Evolutionary conservation across 2,113 vertebrate species (phyloP).

Genomic region (Anthoscopus minutus): DNA sequence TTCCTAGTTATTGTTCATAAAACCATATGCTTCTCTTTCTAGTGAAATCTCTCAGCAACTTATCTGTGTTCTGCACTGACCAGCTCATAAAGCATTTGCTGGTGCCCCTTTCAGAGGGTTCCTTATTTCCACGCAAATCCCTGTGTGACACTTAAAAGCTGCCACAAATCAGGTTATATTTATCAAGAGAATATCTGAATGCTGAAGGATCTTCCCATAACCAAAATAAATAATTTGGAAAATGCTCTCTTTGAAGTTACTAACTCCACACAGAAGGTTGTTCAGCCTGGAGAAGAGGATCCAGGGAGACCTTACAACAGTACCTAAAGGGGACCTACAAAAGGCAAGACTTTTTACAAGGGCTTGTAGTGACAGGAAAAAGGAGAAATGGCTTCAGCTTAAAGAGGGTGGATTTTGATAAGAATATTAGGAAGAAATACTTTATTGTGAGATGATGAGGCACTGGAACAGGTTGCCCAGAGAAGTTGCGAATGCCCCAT

Average conservation of each 20-base stretch:
- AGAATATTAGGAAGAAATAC: neutral
- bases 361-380: neutral
- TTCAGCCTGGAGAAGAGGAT: neutral
- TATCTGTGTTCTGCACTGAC: neutral
- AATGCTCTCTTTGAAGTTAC: neutral
- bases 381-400: neutral
- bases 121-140: neutral
- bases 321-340: too few relatives aligned
- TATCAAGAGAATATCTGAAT: neutral
- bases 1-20: neutral
- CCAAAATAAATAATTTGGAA: neutral
- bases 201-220: neutral
- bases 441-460: neutral
- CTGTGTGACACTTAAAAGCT: neutral
- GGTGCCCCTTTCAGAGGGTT: neutral
- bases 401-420: neutral
- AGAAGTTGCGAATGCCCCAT: neutral
- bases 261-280: neutral
- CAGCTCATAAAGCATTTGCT: neutral
- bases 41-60: neutral
- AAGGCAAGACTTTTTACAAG: neutral
- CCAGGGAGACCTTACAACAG: neutral
- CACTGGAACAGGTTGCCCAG: neutral
- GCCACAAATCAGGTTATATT: neutral
- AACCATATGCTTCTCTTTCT: neutral